A percentile compares a stretch with the other conserved stretches of the same genome.
phyloP scores from a whole-genome alignment of 2,113 vertebrate species.

The Pedetes capensis region DNA sequence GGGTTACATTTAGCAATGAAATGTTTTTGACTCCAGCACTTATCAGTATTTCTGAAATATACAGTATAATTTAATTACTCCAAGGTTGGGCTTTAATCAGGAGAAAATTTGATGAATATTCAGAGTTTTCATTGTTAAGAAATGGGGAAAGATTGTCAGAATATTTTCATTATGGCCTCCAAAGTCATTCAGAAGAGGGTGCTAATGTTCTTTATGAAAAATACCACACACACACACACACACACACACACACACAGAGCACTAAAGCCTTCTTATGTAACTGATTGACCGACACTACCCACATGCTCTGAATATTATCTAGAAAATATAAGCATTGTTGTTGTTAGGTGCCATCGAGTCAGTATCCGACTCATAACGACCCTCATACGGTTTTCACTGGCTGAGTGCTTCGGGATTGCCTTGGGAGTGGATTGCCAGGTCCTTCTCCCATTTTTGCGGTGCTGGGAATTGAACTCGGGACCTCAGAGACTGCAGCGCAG shows the following conservation, averaged over 20 bases:
- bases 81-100: conserved; percentile 74
- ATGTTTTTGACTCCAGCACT: conserved; percentile 71
- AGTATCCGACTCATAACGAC: too few species aligned
- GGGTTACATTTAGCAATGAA: conserved; percentile 76
- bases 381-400: too few species aligned
- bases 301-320: conserved; percentile 40
- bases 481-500: too few species aligned
- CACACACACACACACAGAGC: not conserved
- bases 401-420: too few species aligned
- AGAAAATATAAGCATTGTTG: conserved; percentile 54
- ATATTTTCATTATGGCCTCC: conserved; percentile 68
- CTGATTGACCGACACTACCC: not conserved
- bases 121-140: conserved; percentile 74
- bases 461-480: too few species aligned
- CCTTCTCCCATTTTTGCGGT: too few species aligned
- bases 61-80: conserved; percentile 80
- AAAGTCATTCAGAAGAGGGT: conserved; percentile 83
- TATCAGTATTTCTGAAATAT: conserved; percentile 76
- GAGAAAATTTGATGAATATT: conserved; percentile 82
- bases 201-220: conserved; percentile 82
- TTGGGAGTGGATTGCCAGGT: too few species aligned
- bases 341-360: too few species aligned
- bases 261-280: not conserved
- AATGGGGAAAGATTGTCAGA: conserved; percentile 58
- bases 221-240: not conserved